These are phyloP conservation scores for Hyphantria cunea DNA, from an alignment of 1,140 invertebrate species.

Conservation along the genomic window DNA sequence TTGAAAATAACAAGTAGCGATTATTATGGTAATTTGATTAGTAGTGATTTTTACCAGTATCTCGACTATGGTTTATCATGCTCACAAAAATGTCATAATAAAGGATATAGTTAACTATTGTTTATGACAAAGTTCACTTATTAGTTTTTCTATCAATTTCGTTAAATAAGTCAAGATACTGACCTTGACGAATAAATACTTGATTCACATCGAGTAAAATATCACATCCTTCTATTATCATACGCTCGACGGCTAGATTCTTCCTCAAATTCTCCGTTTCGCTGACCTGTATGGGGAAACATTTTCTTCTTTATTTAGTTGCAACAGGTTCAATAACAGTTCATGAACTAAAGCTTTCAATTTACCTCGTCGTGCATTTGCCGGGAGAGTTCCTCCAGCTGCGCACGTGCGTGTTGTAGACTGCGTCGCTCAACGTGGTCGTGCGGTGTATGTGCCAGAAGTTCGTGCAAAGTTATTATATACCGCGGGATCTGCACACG, in stretches of 20 bases:
- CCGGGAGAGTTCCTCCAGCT: slow-evolving; percentile 93
- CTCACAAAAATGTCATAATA: too few relatives aligned
- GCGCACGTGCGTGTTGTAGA: slow-evolving; percentile 93
- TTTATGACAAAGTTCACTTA: too few relatives aligned
- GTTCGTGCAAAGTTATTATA: slow-evolving; percentile 95
- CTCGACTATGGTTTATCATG: too few relatives aligned
- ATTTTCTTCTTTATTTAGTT: too few relatives aligned
- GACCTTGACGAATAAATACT: slow-evolving; percentile 93
- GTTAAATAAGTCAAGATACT: neutral
- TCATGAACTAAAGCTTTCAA: too few relatives aligned
- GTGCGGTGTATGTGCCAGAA: slow-evolving; percentile 95
- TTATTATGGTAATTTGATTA: too few relatives aligned
- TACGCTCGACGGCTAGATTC: slow-evolving; percentile 95
- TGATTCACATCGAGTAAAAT: slow-evolving; percentile 97
- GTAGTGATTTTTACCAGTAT: too few relatives aligned
- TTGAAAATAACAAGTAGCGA: too few relatives aligned
- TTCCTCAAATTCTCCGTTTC: slow-evolving; percentile 97
- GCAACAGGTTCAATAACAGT: too few relatives aligned
- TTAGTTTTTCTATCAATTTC: too few relatives aligned
- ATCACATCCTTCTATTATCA: slow-evolving; percentile 97
- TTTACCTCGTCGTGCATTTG: slow-evolving; percentile 90
- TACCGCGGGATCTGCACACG: slow-evolving; percentile 91
- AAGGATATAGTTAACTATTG: too few relatives aligned
- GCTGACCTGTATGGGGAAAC: slow-evolving; percentile 85
- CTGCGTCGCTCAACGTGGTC: slow-evolving; percentile 97